Percentiles rank a stretch among this genome's conserved stretches.
phyloP scores from a whole-genome alignment of 2,888 invertebrate genomes.

The Eristalinus aeneus region DNA sequence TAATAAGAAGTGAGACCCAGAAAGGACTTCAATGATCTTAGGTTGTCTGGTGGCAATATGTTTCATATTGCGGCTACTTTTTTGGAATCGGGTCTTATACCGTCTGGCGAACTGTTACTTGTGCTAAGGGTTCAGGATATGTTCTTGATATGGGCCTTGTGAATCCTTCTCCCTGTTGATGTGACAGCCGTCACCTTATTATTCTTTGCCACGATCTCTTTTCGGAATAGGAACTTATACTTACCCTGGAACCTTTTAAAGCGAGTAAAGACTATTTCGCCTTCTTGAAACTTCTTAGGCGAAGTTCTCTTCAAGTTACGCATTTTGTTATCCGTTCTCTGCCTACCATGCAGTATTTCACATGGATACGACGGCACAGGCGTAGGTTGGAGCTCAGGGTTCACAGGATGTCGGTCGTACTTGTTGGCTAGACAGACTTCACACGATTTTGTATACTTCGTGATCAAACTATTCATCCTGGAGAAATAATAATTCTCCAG shows the following conservation, averaged over 20 bases:
- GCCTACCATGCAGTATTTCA: not conserved
- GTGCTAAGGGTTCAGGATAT: not conserved
- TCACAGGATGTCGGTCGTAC: too few species aligned
- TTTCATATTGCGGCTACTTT: not conserved
- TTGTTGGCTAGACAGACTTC: too few species aligned
- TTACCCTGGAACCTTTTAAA: too few species aligned
- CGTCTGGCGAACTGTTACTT: not conserved
- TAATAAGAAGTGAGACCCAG: conserved; percentile 57
- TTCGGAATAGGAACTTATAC: not conserved
- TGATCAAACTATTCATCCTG: conserved; percentile 10
- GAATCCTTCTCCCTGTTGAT: too few species aligned
- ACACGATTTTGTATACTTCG: too few species aligned
- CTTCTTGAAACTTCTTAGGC: not conserved
- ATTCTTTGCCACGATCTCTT: not conserved
- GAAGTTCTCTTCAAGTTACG: not conserved
- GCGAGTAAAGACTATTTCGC: not conserved
- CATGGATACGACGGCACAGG: too few species aligned
- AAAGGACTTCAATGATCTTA: conserved; percentile 26
- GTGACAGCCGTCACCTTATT: not conserved
- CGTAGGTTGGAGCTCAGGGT: too few species aligned
- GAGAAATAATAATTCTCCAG: conserved; percentile 13
- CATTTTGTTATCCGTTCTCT: not conserved
- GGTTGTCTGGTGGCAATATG: too few species aligned
- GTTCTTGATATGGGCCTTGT: too few species aligned
- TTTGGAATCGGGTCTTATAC: not conserved